Base-by-base conservation (phyloP, 2,113 vertebrate species). In the Condylura cristata region DNA sequence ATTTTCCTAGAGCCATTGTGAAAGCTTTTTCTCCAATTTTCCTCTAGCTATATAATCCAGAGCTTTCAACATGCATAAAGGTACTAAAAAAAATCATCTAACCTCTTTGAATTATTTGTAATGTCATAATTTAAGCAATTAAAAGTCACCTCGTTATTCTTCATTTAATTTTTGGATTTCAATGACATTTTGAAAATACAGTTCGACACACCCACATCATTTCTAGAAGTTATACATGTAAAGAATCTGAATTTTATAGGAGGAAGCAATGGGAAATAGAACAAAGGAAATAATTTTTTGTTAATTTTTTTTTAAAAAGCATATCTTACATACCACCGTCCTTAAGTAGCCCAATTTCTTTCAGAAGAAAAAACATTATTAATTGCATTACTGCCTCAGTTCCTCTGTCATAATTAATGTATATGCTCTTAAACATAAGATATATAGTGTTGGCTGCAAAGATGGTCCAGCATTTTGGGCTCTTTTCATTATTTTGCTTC, bases 321-420 rank as follows among this genome's bases (percentile, higher is more conserved):
- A 1, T 60, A 18, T 71, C 6, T 30, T n/a, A 75, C 13, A 30
- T 53, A 68, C 30, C 14, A 48, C 17, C 14, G 34, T 75, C 58
- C 66, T 97, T 93, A 93, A 80, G 78, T 66, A 79, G 71, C 2
- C 58, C 13, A 10, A 51, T 92, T 81, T 32, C 28, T 91, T 80
- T 86, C 51, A 53, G 41, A 96, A 82, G 82, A 93, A 95, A 92
- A 66, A 32, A 32, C 46, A 32, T 39, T 2, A 92, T 97, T 97
- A 95, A 96, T 96, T 92, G 87, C 79, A 94, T 96, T 95, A 80
- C 89, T 97, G 89, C 90, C 96, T 96, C 96, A 96, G n/a, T 97
- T 94, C 79, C 72, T 95, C 95, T 90, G 93, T 95, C 93, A 68
- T 91, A 97, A 96, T 96, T 97, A 97, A 97, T 92, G 90, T 86